Conservation (phyloP, 2,888 invertebrate genomes). For the Gryllus longicercus region DNA sequence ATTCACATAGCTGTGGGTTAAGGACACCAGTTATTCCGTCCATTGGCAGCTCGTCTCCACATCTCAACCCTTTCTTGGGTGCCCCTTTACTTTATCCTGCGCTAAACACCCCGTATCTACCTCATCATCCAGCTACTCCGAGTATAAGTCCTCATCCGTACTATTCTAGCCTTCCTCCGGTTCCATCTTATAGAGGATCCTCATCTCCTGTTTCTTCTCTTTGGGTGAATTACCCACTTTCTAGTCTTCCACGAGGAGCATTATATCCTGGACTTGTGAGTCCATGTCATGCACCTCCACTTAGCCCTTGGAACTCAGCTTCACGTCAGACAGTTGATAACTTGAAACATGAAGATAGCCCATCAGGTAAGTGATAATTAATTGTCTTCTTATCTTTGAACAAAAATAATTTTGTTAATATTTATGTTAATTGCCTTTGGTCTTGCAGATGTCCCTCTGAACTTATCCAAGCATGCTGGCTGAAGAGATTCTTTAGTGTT, state of each 20-base stretch:
- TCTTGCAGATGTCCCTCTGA: constrained; percentile 81
- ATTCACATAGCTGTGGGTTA: constrained; percentile 31
- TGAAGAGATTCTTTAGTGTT: constrained; percentile 41
- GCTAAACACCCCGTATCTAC: constrained; percentile 33
- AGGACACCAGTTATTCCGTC: constrained; percentile 36
- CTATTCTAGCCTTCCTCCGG: constrained; percentile 33
- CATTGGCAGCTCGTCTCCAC: constrained; percentile 45
- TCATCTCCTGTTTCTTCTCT: constrained; percentile 35
- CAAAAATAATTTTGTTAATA: constrained; percentile 42
- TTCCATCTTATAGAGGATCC: constrained; percentile 34
- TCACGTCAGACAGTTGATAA: constrained; percentile 39
- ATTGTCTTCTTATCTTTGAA: not conserved
- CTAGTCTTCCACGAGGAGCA: constrained; percentile 38
- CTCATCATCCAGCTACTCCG: constrained; percentile 32
- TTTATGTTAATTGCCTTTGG: constrained; percentile 18
- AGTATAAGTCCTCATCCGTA: constrained; percentile 31
- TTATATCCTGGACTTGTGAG: constrained; percentile 35
- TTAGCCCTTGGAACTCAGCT: constrained; percentile 38
- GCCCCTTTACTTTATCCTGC: constrained; percentile 35
- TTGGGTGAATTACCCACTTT: constrained; percentile 37
- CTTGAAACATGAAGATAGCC: constrained; percentile 49
- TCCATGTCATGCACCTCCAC: constrained; percentile 34
- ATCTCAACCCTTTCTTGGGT: constrained; percentile 40
- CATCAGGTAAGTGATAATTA: constrained; percentile 50
- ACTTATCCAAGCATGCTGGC: constrained; percentile 79